Evolutionary conservation across 2,113 vertebrate species (phyloP).

Genomic region (Catagonus wagneri): DNA sequence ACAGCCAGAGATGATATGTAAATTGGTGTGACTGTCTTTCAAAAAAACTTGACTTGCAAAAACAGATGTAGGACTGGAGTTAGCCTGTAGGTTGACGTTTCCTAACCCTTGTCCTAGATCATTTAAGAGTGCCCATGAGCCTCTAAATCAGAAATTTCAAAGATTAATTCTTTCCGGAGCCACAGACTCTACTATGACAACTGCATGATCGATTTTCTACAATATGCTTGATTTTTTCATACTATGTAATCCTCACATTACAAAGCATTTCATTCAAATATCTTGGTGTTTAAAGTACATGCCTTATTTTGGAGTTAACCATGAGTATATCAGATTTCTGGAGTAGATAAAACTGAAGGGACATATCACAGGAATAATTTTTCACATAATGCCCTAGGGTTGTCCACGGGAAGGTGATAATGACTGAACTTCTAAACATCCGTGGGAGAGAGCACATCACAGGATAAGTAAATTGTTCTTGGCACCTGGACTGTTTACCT

Average conservation of each 20-base stretch:
- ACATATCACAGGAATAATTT: background rate
- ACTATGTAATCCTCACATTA: background rate
- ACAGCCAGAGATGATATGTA: background rate
- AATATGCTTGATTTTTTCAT: background rate
- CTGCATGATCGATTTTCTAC: background rate
- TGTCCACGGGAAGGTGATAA: slow-evolving; percentile 47
- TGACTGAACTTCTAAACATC: slow-evolving; percentile 47
- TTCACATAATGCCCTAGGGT: slow-evolving; percentile 64
- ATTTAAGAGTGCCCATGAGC: background rate
- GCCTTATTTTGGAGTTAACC: slow-evolving; percentile 43
- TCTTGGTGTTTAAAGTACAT: background rate
- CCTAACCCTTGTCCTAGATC: background rate
- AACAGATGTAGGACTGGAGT: background rate
- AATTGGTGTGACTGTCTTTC: background rate
- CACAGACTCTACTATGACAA: background rate
- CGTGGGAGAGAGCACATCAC: slow-evolving; percentile 65
- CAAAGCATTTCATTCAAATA: background rate
- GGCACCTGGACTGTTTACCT: slow-evolving; percentile 74
- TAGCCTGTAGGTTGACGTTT: background rate
- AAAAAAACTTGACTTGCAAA: slow-evolving; percentile 24
- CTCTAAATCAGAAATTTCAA: background rate
- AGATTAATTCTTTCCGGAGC: background rate
- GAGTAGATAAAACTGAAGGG: background rate
- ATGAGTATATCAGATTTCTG: background rate
- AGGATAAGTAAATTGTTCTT: slow-evolving; percentile 71